Base-by-base conservation (phyloP, 2,888 invertebrate genomes). In the Beris morrisii region DNA sequence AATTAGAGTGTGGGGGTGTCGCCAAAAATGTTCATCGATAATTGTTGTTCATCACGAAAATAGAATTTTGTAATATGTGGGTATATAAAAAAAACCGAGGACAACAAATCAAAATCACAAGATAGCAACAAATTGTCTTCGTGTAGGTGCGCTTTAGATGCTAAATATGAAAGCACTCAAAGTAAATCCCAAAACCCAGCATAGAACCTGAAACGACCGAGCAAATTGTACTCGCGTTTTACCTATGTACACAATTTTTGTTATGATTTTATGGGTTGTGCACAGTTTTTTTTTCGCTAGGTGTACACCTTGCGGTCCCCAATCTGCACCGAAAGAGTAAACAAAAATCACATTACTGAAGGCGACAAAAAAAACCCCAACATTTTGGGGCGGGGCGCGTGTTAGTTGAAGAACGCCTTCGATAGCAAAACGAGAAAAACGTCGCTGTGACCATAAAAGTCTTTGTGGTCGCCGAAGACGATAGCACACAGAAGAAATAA, bases 221-320 rank as follows among this genome's bases (percentile, higher is more conserved):
- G 58, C 46, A 30, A 56, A 45, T 58, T 58, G 58, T 45, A 46
- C 6, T 58, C 13, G 45, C 11, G 61, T 38, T 52, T 56, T 30
- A 53, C 30, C 58, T 46, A 48, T 59, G 58, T 59, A 30, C 52
- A 32, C 50, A 61, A 52, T 61, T 61, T 46, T 38, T 12, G 52
- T 32, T 50, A 61, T 52, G 61, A 52, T 52, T 61, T 61, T 61
- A 61, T 61, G 61, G 61, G 61, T 31, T 61, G 61, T 52, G 38
- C 50, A 13, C 43, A 11, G 28, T 12, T 52, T 52, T 32, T n/a
- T n/a, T 28, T 28, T 52, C 38, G 12, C 22, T 22, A 38, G 38
- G 38, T 38, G 38, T 43, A 43, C 50, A 61, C n/a, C 54, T 59
- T 31, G 43, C 11, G 46, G 31, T 7, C 46, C 11, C 12, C 43